A percentile compares a stretch with the other conserved stretches of the same genome.
phyloP scores from a whole-genome alignment of 2,113 vertebrate species.

The Epinephelus fuscoguttatus region DNA sequence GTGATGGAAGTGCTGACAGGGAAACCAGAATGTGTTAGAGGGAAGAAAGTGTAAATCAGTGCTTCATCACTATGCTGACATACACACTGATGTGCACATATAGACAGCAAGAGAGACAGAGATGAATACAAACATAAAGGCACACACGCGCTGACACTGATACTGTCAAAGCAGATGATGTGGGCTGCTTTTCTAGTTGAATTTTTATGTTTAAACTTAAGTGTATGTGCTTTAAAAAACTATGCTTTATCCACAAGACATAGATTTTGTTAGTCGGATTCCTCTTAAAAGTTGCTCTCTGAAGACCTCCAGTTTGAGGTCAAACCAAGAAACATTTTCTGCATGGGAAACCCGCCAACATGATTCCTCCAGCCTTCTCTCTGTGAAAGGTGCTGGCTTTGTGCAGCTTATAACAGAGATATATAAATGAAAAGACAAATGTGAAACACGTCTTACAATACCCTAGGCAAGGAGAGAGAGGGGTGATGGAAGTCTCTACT shows the following conservation, averaged over 20 bases:
- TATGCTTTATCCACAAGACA: not conserved
- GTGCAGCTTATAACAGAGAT: slow-evolving; percentile 31
- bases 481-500: slow-evolving; percentile 23
- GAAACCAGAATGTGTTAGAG: slow-evolving; percentile 46
- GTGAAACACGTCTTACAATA: slow-evolving; percentile 34
- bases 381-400: slow-evolving; percentile 18
- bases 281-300: not conserved
- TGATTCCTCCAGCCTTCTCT: slow-evolving; percentile 6
- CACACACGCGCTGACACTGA: not conserved
- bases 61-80: not conserved
- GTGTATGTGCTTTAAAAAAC: not conserved
- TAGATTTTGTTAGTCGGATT: not conserved
- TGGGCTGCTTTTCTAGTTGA: not conserved
- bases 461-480: slow-evolving; percentile 18
- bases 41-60: slow-evolving; percentile 4
- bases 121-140: slow-evolving; percentile 1
- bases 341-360: slow-evolving; percentile 6
- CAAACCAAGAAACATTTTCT: not conserved
- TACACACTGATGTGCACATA: not conserved
- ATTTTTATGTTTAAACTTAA: not conserved
- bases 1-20: slow-evolving; percentile 36
- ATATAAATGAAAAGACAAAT: slow-evolving; percentile 48
- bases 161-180: not conserved
- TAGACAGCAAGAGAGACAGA: not conserved
- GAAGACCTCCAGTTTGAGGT: slow-evolving; percentile 4